Evolutionary conservation across 2,888 invertebrate species (phyloP).

Genomic region (Drosophila nr. medialis): DNA sequence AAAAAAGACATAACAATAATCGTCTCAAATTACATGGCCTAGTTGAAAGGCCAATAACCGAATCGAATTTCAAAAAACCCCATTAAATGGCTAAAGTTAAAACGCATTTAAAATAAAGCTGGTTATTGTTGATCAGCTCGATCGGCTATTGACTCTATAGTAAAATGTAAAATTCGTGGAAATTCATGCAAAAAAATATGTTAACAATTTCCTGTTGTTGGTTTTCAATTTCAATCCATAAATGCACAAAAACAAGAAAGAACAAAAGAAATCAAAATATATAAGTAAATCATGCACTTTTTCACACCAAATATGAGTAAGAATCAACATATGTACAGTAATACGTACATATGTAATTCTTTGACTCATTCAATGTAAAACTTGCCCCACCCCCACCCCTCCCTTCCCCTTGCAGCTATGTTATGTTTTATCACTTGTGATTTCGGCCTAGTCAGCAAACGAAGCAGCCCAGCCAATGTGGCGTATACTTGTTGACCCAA

Average conservation of each 20-base stretch:
- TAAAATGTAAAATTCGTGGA: constrained; percentile 55
- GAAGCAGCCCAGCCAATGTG: constrained; percentile 45
- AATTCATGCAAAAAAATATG: constrained; percentile 47
- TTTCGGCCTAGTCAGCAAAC: constrained; percentile 53
- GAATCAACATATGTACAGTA: constrained; percentile 22
- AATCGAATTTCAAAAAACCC: background rate
- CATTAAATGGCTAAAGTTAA: constrained; percentile 13
- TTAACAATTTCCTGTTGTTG: constrained; percentile 72
- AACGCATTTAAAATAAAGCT: constrained; percentile 19
- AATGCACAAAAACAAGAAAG: background rate
- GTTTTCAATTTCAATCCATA: constrained; percentile 57
- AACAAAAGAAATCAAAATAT: constrained; percentile 8
- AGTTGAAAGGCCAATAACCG: constrained; percentile 40
- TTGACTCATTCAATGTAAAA: constrained; percentile 63
- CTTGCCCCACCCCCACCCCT: background rate
- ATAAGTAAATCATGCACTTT: constrained; percentile 42
- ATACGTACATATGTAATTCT: constrained; percentile 28
- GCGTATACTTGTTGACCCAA: constrained; percentile 64
- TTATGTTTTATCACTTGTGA: constrained; percentile 4
- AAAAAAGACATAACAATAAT: background rate
- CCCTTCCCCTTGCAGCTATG: background rate
- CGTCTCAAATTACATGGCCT: background rate
- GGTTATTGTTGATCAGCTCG: background rate
- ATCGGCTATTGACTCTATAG: constrained; percentile 62
- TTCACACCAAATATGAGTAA: constrained; percentile 62